A percentile compares a stretch with the other conserved stretches of the same genome.
phyloP scores from a whole-genome alignment of 2,797 vertebrate species.

The Novumbra hubbsi region DNA sequence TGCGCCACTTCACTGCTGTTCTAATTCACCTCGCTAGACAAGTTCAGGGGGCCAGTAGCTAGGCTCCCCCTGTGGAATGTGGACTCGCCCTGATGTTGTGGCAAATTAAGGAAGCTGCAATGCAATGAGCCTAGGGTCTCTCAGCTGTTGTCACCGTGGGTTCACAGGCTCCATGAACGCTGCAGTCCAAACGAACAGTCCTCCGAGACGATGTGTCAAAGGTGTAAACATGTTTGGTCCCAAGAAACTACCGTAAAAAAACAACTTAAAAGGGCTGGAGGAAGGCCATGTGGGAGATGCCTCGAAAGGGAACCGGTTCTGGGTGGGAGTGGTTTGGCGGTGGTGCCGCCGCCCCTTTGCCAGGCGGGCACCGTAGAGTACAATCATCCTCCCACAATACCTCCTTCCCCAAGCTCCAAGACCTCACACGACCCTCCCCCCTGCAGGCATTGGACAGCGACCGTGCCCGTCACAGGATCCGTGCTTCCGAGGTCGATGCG shows the following conservation, averaged over 20 bases:
- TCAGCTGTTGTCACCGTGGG: not conserved
- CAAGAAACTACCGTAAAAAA: slow-evolving; percentile 42
- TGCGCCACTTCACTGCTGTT: not conserved
- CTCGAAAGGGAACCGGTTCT: slow-evolving; percentile 51
- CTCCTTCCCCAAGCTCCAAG: slow-evolving; percentile 39
- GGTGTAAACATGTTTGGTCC: slow-evolving; percentile 67
- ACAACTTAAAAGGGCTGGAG: slow-evolving; percentile 39
- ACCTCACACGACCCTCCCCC: slow-evolving; percentile 37
- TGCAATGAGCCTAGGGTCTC: slow-evolving; percentile 37
- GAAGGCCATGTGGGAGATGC: slow-evolving; percentile 45
- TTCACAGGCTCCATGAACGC: slow-evolving; percentile 9
- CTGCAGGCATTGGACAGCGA: slow-evolving; percentile 43
- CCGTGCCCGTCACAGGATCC: slow-evolving; percentile 50
- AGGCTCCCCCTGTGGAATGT: slow-evolving; percentile 58
- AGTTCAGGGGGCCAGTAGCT: slow-evolving; percentile 31
- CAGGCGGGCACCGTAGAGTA: slow-evolving; percentile 26
- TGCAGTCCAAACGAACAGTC: slow-evolving; percentile 33
- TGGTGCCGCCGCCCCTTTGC: slow-evolving; percentile 6
- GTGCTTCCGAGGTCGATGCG: slow-evolving; percentile 56
- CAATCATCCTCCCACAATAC: slow-evolving; percentile 42
- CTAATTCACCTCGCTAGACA: slow-evolving; percentile 7
- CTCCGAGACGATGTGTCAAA: slow-evolving; percentile 47
- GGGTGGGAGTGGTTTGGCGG: slow-evolving; percentile 45
- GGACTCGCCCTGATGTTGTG: slow-evolving; percentile 46
- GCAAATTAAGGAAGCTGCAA: slow-evolving; percentile 44